These are phyloP conservation scores for Gallinago nigripennis DNA, from an alignment of 2,797 vertebrate species.

Conservation along the genomic window DNA sequence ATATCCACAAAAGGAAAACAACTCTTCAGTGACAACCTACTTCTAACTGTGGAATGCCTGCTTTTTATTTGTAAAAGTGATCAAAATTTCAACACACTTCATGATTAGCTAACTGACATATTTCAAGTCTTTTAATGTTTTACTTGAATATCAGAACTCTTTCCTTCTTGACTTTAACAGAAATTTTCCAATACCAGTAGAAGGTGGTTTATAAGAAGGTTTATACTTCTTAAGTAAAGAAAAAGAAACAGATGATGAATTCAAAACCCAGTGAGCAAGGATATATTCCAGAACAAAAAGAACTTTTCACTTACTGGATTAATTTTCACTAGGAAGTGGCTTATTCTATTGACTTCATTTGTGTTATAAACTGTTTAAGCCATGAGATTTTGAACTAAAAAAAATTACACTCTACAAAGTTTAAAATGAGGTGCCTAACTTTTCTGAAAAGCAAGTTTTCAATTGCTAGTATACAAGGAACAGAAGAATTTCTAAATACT, in stretches of 20 bases:
- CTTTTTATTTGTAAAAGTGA: neutral
- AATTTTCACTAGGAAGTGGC: neutral
- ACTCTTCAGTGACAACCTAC: neutral
- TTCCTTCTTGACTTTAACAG: neutral
- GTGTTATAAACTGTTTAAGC: neutral
- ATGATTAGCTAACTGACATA: neutral
- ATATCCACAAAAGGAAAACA: neutral
- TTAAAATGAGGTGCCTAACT: neutral
- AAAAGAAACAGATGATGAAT: neutral
- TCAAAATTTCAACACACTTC: neutral
- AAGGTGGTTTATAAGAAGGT: neutral
- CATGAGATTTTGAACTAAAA: neutral
- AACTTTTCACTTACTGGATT: neutral
- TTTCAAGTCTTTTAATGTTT: neutral
- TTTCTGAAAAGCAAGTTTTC: neutral
- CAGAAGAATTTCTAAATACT: neutral
- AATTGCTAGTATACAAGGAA: neutral
- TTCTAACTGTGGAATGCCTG: neutral
- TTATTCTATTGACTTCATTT: neutral
- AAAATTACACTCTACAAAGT: neutral
- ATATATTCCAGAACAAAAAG: neutral
- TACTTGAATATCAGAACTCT: neutral
- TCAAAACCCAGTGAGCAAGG: neutral
- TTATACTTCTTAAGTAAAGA: neutral
- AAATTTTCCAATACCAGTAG: neutral